Base-by-base conservation (phyloP, 2,888 invertebrate genomes). In the Pyrrhosoma nymphula region DNA sequence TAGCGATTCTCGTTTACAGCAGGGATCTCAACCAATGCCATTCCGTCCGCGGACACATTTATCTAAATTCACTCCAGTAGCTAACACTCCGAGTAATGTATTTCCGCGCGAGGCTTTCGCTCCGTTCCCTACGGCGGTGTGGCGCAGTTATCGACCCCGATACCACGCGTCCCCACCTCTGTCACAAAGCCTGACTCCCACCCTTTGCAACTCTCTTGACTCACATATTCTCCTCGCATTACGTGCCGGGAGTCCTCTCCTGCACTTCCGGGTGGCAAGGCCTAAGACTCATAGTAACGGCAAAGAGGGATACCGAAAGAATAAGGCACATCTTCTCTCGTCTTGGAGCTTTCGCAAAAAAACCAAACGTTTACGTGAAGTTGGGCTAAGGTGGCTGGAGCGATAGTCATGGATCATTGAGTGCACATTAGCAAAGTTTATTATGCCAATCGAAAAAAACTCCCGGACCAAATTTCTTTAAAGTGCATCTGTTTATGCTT, bases 191-290 rank as follows among this genome's bases (percentile, higher is more conserved):
- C 47, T 47, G 47, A 47, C 47, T 47, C 47, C 23, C 69, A n/a
- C 69, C 69, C n/a, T 1, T 35, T 26, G 30, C n/a, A 30, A 0
- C 35, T 35, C 82, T 82, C 82, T 82, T 35, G 30, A 82, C 82
- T 82, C 82, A 82, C 35, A 82, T 35, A 18, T 35, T 35, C 35
- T 35, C 82, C 16, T 82, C 82, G 30, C 82, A 82, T 30, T 82
- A 35, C 82, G 69, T 12, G 14, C 69, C 69, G 39, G 4, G 26
- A 93, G 23, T 26, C n/a, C 35, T 39, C 93, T 47, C 93, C 69
- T 23, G 47, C 69, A 63, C 93, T 93, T 93, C 93, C 93, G 93
- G 93, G 69, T 93, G 93, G 39, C 63, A 69, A 75, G 93, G 23
- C 69, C n/a, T 47, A 47, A 93, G 69, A 47, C 47, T 75, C 69